Conservation (phyloP, 2,888 invertebrate species). For the Melinaea menophilus region DNA sequence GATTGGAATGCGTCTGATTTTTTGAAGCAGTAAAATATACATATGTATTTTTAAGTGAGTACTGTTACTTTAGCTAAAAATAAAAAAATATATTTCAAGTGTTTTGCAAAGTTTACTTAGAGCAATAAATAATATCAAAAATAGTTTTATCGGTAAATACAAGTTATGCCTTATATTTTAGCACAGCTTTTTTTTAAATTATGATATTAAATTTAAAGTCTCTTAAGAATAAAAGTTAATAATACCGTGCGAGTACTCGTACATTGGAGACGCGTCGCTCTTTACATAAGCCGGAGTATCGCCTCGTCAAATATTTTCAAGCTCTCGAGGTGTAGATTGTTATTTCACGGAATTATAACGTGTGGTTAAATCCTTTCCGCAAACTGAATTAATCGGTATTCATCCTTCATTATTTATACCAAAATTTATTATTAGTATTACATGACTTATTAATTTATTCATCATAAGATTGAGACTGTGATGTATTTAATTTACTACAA, state of each 20-base stretch:
- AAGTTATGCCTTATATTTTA: too few species aligned
- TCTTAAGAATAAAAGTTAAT: not conserved
- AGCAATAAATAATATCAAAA: too few species aligned
- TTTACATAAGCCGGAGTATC: slow-evolving; percentile 34
- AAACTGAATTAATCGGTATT: slow-evolving; percentile 20
- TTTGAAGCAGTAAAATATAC: too few species aligned
- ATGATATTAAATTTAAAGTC: not conserved
- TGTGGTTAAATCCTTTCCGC: slow-evolving; percentile 38
- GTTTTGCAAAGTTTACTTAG: too few species aligned
- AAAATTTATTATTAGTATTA: not conserved
- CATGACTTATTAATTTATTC: too few species aligned
- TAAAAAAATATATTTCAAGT: too few species aligned
- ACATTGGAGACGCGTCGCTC: slow-evolving; percentile 38
- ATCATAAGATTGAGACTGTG: too few species aligned
- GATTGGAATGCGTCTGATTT: not conserved
- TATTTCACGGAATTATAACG: slow-evolving; percentile 44
- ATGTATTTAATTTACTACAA: too few species aligned
- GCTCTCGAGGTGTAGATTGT: slow-evolving; percentile 41
- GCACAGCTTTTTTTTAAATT: too few species aligned
- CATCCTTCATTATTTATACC: not conserved
- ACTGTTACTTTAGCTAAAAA: too few species aligned
- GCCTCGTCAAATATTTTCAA: slow-evolving; percentile 50
- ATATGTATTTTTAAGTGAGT: too few species aligned
- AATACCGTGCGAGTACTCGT: not conserved
- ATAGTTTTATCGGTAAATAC: too few species aligned